Evolutionary conservation across 2,888 invertebrate genomes (phyloP), one percentile per base, ranked within the genome.

Genomic region (Omphaloscelis lunosa): DNA sequence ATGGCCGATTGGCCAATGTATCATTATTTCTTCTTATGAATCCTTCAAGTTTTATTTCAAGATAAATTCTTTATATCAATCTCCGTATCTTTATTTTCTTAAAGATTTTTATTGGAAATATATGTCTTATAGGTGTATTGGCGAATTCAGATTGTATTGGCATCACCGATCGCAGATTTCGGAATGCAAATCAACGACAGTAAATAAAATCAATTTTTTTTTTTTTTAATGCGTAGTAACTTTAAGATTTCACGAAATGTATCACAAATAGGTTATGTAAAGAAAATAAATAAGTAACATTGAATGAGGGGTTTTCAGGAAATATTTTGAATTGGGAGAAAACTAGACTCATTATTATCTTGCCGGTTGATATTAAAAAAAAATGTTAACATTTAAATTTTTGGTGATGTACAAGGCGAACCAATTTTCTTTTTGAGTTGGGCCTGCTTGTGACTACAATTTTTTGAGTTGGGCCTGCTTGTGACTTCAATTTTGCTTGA

Each of bases 191-290:
- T 74, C n/a, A 62, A 20, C 12, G 12, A 29, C 63, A n/a, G 62
- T 85, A 79, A 73, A 87, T 77, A 79, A 68, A 74, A 72, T n/a
- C 75, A 63, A 66, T 77, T 81, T 82, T 75, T 73, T 77, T 63
- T n/a, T n/a, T n/a, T n/a, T n/a, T n/a, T n/a, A n/a, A n/a, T 80
- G 45, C 80, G 72, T 71, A 80, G 83, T 63, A 61, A 23, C 20
- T 56, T 82, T 51, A 63, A 81, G 45, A 61, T 82, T 79, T 77
- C 72, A 63, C 62, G 45, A 65, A 70, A 48, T 39, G 45, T 77
- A 69, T 77, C 66, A 79, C 68, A 77, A 69, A 61, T 72, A 66
- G 59, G 41, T 87, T 87, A 68, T 66, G 41, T 75, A 79, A 84
- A 20, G 23, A n/a, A 76, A 75, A 65, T 53, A 27, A 20, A 51